Conservation (phyloP, 2,888 invertebrate species). For the Alsophila aescularia region DNA sequence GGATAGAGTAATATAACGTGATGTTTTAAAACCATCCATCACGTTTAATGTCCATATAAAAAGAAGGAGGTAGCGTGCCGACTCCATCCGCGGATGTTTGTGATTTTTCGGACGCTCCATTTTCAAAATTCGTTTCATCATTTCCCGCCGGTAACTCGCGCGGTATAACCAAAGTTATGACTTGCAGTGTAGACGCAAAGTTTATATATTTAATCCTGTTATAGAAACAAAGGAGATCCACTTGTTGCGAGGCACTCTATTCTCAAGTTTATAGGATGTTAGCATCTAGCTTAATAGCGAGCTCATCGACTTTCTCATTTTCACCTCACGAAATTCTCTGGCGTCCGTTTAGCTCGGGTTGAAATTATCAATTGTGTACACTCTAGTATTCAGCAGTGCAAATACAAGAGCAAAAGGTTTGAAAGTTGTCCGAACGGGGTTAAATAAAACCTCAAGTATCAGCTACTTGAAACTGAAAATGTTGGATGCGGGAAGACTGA, state of each 20-base stretch:
- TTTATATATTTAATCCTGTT: slow-evolving; percentile 39
- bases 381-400: slow-evolving; percentile 66
- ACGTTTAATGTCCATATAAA: slow-evolving; percentile 81
- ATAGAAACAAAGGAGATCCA: slow-evolving; percentile 53
- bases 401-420: slow-evolving; percentile 70
- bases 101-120: slow-evolving; percentile 52
- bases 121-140: slow-evolving; percentile 41
- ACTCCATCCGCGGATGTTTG: slow-evolving; percentile 62
- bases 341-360: slow-evolving; percentile 52
- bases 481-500: slow-evolving; percentile 66
- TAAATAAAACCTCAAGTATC: slow-evolving; percentile 75
- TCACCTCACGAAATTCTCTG: slow-evolving; percentile 58
- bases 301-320: slow-evolving; percentile 56
- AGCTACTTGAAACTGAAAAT: slow-evolving; percentile 79
- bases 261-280: slow-evolving; percentile 57
- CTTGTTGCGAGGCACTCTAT: slow-evolving; percentile 54
- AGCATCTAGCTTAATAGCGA: slow-evolving; percentile 51
- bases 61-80: slow-evolving; percentile 72
- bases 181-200: slow-evolving; percentile 34
- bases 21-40: slow-evolving; percentile 84
- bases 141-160: slow-evolving; percentile 18
- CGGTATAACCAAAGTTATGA: slow-evolving; percentile 27
- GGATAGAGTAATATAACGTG: slow-evolving; percentile 82
- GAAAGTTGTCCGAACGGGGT: slow-evolving; percentile 64
- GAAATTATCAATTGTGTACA: slow-evolving; percentile 68